Evolutionary conservation across 2,888 invertebrate genomes (phyloP).

Genomic region (Zaprionus bogoriensis): DNA sequence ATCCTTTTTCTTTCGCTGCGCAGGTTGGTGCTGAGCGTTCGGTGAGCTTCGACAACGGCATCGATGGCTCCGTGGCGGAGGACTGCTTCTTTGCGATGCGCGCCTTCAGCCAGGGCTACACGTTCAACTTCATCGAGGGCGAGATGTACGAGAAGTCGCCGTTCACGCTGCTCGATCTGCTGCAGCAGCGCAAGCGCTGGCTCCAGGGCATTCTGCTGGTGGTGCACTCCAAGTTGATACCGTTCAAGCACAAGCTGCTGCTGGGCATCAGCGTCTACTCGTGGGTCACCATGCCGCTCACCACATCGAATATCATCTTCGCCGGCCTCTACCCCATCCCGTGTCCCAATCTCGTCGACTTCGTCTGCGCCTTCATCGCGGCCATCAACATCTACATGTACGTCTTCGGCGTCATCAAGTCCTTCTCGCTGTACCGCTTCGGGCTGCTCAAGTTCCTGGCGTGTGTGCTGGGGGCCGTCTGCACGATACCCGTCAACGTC

Average conservation of each 20-base stretch:
- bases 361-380: conserved; percentile 94
- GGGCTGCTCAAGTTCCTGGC: conserved; percentile 90
- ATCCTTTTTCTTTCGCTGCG: not conserved
- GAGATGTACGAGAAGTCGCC: conserved; percentile 99
- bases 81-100: conserved; percentile 99
- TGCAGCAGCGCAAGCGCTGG: conserved; percentile 98
- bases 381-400: conserved; percentile 99
- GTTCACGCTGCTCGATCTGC: conserved; percentile 96
- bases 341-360: conserved; percentile 92
- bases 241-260: conserved; percentile 90
- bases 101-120: conserved; percentile 94
- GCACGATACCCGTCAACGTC: conserved; percentile 96
- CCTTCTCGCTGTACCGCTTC: conserved; percentile 94
- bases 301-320: conserved; percentile 93
- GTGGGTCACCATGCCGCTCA: conserved; percentile 97
- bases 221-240: conserved; percentile 93
- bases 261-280: conserved; percentile 95
- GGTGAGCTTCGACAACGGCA: conserved; percentile 97
- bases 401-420: conserved; percentile 98
- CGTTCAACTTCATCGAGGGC: conserved; percentile 97
- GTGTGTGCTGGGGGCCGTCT: conserved; percentile 92
- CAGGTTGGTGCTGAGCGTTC: conserved; percentile 94
- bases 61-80: conserved; percentile 98
- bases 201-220: conserved; percentile 95
- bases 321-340: conserved; percentile 94